Conservation (phyloP, 2,888 invertebrate genomes). For the Exephanes ischioxanthus region DNA sequence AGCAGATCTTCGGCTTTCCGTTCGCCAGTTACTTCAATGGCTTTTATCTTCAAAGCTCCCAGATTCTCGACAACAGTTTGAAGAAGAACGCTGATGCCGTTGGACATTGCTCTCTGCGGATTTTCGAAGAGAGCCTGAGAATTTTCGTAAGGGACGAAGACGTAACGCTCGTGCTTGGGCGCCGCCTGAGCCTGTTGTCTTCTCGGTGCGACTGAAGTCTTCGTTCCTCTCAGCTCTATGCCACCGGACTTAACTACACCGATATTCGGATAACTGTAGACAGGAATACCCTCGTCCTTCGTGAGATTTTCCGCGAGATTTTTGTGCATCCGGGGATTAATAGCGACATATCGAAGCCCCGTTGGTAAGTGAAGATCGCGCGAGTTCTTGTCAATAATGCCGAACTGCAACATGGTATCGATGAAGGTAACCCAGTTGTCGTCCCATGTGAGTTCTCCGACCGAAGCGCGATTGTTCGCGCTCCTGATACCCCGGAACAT, state of each 20-base stretch:
- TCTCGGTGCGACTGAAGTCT: slow-evolving; percentile 95
- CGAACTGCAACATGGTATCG: slow-evolving; percentile 98
- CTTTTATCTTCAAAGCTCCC: slow-evolving; percentile 89
- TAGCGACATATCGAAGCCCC: slow-evolving; percentile 91
- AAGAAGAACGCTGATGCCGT: slow-evolving; percentile 89
- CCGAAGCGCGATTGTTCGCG: slow-evolving; percentile 90
- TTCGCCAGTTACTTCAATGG: slow-evolving; percentile 89
- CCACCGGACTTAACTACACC: slow-evolving; percentile 93
- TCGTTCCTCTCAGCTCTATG: slow-evolving; percentile 94
- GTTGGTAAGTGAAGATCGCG: slow-evolving; percentile 95
- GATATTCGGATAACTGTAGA: slow-evolving; percentile 90
- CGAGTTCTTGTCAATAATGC: slow-evolving; percentile 91
- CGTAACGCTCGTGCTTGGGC: slow-evolving; percentile 94
- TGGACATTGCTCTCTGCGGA: slow-evolving; percentile 87
- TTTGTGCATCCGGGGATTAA: slow-evolving; percentile 92
- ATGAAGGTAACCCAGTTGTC: slow-evolving; percentile 98
- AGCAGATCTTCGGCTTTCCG: slow-evolving; percentile 89
- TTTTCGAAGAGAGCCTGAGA: slow-evolving; percentile 86
- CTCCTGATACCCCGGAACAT: slow-evolving; percentile 92
- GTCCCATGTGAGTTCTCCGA: slow-evolving; percentile 93
- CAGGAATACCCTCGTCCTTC: slow-evolving; percentile 86
- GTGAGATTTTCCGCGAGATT: slow-evolving; percentile 80
- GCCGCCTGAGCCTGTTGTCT: slow-evolving; percentile 90
- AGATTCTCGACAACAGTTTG: slow-evolving; percentile 93
- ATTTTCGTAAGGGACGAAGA: slow-evolving; percentile 92